Conservation (phyloP, 2,888 invertebrate species). For the Nomada ruficornis region DNA sequence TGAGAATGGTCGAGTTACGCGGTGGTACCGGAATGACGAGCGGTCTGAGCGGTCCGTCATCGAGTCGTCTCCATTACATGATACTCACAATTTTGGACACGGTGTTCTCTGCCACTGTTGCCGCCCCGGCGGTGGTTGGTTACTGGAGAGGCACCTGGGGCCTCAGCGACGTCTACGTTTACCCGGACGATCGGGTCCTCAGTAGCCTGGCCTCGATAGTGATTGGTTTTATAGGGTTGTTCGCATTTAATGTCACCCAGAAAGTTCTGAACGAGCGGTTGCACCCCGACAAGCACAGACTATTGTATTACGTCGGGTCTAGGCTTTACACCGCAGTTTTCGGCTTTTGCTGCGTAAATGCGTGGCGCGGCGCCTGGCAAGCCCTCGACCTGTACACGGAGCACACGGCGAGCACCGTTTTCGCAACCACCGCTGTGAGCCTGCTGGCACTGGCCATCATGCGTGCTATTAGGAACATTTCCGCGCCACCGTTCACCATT, state of each 20-base stretch:
- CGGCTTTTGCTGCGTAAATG: constrained; percentile 93
- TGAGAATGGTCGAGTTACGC: constrained; percentile 85
- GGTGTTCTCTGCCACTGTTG: constrained; percentile 89
- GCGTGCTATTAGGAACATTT: constrained; percentile 91
- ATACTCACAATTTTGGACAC: constrained; percentile 90
- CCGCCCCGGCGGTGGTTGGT: constrained; percentile 92
- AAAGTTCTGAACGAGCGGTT: constrained; percentile 85
- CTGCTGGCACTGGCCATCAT: constrained; percentile 89
- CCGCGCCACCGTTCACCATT: constrained; percentile 93
- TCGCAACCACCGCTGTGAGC: constrained; percentile 88
- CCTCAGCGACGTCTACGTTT: constrained; percentile 90
- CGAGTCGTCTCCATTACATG: constrained; percentile 82
- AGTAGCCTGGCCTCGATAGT: constrained; percentile 89
- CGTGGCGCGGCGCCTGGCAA: constrained; percentile 95
- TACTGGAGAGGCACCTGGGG: constrained; percentile 96
- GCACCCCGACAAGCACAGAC: constrained; percentile 89
- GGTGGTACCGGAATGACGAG: constrained; percentile 89
- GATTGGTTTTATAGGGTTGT: constrained; percentile 90
- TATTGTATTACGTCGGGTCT: constrained; percentile 89
- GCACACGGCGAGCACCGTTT: constrained; percentile 86
- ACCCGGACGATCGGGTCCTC: constrained; percentile 86
- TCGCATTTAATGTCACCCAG: constrained; percentile 89
- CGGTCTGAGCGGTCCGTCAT: constrained; percentile 86
- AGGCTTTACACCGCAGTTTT: constrained; percentile 91
- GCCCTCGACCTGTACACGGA: constrained; percentile 90